phyloP scores from a whole-genome alignment of 2,113 vertebrate species.

The Entomyzon cyanotis region DNA sequence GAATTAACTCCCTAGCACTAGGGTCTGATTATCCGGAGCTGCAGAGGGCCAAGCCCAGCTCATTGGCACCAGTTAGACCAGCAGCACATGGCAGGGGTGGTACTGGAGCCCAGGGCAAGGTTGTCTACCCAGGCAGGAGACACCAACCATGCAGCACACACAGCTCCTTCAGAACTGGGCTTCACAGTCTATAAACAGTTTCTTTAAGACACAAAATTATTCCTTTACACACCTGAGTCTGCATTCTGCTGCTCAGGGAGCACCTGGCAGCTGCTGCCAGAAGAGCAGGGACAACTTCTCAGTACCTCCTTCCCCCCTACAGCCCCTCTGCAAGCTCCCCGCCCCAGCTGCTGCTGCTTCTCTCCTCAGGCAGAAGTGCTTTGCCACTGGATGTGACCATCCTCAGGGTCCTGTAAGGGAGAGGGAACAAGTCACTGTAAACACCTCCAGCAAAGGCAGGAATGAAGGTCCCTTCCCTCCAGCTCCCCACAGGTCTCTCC shows the following conservation, averaged over 20 bases:
- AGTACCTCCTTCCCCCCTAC: background rate
- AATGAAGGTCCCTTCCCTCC: background rate
- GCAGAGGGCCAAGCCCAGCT: background rate
- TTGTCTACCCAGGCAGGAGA: background rate
- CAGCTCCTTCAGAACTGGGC: background rate
- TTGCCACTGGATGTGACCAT: background rate
- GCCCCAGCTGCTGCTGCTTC: background rate
- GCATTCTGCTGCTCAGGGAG: background rate
- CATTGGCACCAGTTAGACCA: fast-evolving
- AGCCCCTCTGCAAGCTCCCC: background rate
- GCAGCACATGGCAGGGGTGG: background rate
- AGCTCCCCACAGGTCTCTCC: too few species aligned
- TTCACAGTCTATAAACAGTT: background rate
- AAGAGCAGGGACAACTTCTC: background rate
- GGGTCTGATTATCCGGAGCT: background rate
- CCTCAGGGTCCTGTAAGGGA: background rate
- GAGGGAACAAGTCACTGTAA: background rate
- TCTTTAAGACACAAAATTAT: background rate
- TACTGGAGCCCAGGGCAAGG: background rate
- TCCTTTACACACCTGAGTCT: background rate
- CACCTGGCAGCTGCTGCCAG: background rate
- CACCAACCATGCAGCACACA: background rate
- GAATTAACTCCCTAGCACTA: background rate
- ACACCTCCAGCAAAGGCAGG: too few species aligned
- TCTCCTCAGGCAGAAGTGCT: background rate